phyloP scores from a whole-genome alignment of 2,113 vertebrate genomes.

The Indicator maculatus region DNA sequence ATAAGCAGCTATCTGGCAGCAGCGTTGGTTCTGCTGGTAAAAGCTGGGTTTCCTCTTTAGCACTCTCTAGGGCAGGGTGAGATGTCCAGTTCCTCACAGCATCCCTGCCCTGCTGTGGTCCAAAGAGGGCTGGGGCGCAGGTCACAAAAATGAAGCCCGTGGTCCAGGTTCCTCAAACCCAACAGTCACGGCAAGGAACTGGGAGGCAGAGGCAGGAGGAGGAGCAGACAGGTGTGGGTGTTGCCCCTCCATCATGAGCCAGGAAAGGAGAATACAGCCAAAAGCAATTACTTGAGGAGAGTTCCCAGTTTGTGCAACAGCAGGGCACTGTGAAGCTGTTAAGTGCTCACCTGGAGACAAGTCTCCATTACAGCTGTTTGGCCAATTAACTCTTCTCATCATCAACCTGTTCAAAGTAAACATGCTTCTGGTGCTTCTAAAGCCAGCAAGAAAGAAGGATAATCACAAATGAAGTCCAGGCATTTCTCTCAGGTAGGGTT shows the following conservation, averaged over 20 bases:
- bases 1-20: not conserved
- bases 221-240: not conserved
- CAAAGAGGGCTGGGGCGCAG: not conserved
- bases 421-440: not conserved
- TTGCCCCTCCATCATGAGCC: not conserved
- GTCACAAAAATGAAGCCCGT: not conserved
- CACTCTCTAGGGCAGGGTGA: not conserved
- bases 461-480: not conserved
- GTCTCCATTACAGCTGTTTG: not conserved
- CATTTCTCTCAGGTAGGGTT: not conserved
- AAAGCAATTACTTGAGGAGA: not conserved
- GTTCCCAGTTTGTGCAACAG: not conserved
- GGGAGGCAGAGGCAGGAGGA: not conserved
- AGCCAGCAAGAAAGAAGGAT: not conserved
- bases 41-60: not conserved
- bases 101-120: not conserved
- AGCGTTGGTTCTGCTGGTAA: not conserved
- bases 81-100: not conserved
- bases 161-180: not conserved
- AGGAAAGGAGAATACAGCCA: not conserved
- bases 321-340: not conserved
- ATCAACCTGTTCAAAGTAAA: not conserved
- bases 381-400: not conserved
- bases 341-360: not conserved
- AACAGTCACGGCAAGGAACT: fast-evolving